phyloP scores from a whole-genome alignment of 2,888 invertebrate species.

The Pantelozetes paolii region DNA sequence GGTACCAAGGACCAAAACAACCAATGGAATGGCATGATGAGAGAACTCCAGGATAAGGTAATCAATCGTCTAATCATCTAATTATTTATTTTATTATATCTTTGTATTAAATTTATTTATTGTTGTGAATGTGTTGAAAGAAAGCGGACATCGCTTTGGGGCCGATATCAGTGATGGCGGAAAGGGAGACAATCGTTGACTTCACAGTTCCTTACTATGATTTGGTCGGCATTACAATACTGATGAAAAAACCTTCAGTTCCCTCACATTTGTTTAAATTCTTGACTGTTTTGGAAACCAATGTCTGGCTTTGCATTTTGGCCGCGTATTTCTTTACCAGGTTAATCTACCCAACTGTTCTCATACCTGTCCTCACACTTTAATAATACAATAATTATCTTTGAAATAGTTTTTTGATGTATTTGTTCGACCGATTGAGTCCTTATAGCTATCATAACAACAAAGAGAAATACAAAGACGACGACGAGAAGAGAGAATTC shows the following conservation, averaged over 20 bases:
- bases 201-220: conserved; percentile 98
- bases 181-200: conserved; percentile 87
- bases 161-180: conserved; percentile 94
- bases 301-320: conserved; percentile 93
- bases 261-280: conserved; percentile 94
- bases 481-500: conserved; percentile 42
- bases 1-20: conserved; percentile 83
- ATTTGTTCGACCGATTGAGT: conserved; percentile 94
- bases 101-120: conserved; percentile 1
- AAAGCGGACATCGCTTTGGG: conserved; percentile 89
- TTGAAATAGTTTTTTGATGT: conserved; percentile 65
- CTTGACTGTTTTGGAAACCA: conserved; percentile 87
- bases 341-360: too few species aligned
- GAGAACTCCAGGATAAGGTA: conserved; percentile 68
- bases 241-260: conserved; percentile 84
- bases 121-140: conserved; percentile 50
- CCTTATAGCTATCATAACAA: conserved; percentile 96
- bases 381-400: too few species aligned
- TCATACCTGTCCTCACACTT: background rate
- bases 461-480: conserved; percentile 44
- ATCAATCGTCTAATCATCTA: too few species aligned
- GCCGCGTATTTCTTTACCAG: conserved; percentile 86
- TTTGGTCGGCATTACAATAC: conserved; percentile 90
- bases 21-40: conserved; percentile 64
- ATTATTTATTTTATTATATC: background rate